These are phyloP conservation scores for Tyria jacobaeae DNA, from an alignment of 2,888 invertebrate species.

Conservation along the genomic window DNA sequence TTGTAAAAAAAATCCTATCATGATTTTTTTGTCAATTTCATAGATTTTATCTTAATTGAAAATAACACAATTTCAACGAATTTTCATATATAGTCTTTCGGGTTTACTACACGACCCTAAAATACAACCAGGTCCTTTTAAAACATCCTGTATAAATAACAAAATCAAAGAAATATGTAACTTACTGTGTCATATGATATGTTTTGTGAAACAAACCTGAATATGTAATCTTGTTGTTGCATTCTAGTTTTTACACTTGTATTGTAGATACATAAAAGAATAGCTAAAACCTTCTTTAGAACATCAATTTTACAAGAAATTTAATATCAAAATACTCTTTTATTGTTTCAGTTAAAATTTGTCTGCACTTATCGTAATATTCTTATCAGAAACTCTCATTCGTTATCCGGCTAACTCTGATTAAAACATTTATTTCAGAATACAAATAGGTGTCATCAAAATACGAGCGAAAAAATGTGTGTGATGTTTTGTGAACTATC, in stretches of 20 bases:
- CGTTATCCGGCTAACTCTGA: background rate
- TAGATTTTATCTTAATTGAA: too few species aligned
- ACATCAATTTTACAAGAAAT: background rate
- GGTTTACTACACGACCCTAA: too few species aligned
- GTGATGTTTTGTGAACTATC: too few species aligned
- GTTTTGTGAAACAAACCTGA: slow-evolving; percentile 25
- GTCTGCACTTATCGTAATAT: background rate
- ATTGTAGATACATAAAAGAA: slow-evolving; percentile 1
- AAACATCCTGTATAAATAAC: too few species aligned
- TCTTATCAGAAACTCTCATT: background rate
- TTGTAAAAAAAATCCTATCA: too few species aligned
- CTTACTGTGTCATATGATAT: slow-evolving; percentile 31
- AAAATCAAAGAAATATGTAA: slow-evolving; percentile 21
- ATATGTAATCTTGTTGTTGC: background rate
- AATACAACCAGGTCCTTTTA: too few species aligned
- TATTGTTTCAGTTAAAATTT: slow-evolving; percentile 1
- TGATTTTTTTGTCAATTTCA: too few species aligned
- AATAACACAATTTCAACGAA: too few species aligned
- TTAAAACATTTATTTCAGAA: background rate
- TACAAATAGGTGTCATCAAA: background rate
- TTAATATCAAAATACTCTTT: slow-evolving; percentile 9
- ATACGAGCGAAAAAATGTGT: background rate
- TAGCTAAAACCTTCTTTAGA: background rate
- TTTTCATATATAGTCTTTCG: too few species aligned
- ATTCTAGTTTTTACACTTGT: background rate